phyloP scores from a whole-genome alignment of 1,140 invertebrate genomes.

The Drosophila nannoptera region DNA sequence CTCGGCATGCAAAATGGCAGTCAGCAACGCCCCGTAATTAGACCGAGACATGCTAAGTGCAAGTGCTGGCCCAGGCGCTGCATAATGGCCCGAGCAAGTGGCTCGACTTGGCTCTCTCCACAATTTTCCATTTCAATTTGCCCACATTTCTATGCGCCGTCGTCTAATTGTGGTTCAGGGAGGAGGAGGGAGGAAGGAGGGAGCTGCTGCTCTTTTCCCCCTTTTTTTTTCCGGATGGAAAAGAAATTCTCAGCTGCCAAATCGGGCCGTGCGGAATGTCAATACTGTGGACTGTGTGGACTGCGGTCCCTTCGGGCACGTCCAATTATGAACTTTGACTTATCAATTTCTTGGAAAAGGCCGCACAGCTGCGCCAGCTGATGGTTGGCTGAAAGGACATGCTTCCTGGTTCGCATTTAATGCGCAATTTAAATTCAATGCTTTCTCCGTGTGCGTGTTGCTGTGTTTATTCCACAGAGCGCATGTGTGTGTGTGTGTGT shows the following conservation, averaged over 20 bases:
- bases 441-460: constrained; percentile 23
- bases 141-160: constrained; percentile 27
- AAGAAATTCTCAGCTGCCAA: constrained; percentile 28
- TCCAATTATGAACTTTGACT: constrained; percentile 73
- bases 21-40: constrained; percentile 72
- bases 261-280: constrained; percentile 31
- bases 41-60: constrained; percentile 68
- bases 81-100: constrained; percentile 47
- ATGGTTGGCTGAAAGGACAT: constrained; percentile 35
- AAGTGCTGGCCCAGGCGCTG: constrained; percentile 2
- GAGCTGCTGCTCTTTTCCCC: not conserved
- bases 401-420: constrained; percentile 55
- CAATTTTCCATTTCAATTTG: constrained; percentile 65
- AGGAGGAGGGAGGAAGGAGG: too few species aligned
- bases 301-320: constrained; percentile 14
- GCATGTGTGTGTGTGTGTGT: not conserved
- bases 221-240: constrained; percentile 5
- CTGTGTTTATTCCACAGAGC: not conserved
- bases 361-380: constrained; percentile 34
- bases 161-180: constrained; percentile 31
- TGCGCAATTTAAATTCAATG: constrained; percentile 76
- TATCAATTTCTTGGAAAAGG: constrained; percentile 66
- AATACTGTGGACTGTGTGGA: constrained; percentile 18
- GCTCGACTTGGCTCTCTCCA: constrained; percentile 10
- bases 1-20: constrained; percentile 68